phyloP scores from a whole-genome alignment of 2,797 vertebrate genomes.

The Silurus aristotelis region DNA sequence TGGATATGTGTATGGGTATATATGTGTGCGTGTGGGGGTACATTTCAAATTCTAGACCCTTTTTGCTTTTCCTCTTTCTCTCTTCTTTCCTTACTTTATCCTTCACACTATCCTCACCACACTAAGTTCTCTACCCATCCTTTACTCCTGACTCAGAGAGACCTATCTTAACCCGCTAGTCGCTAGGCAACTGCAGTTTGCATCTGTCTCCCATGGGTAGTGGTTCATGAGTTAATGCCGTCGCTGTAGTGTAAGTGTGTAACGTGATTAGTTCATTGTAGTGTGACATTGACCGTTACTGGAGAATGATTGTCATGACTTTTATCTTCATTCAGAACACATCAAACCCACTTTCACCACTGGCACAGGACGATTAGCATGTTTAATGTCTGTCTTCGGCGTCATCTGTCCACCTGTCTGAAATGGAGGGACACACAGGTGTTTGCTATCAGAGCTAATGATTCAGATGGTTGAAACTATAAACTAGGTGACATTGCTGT shows the following conservation, averaged over 20 bases:
- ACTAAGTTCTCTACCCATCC: conserved; percentile 38
- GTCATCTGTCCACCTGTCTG: conserved; percentile 12
- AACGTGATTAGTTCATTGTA: conserved; percentile 23
- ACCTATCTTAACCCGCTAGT: conserved; percentile 69
- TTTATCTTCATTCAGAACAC: background rate
- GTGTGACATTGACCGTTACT: background rate
- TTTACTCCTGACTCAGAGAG: conserved; percentile 59
- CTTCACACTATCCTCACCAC: conserved; percentile 15
- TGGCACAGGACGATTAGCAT: background rate
- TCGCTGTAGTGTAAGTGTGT: conserved; percentile 67
- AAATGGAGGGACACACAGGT: background rate
- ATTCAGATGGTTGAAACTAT: background rate
- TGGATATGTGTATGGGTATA: background rate
- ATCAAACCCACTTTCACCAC: background rate
- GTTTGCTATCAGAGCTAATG: conserved; percentile 9
- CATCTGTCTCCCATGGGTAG: conserved; percentile 69
- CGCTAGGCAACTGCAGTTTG: conserved; percentile 81
- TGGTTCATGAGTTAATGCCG: conserved; percentile 83
- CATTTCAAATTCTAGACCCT: background rate
- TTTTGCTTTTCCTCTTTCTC: conserved; percentile 8
- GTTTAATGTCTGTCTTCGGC: conserved; percentile 3
- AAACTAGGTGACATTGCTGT: conserved; percentile 54
- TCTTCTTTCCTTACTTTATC: background rate
- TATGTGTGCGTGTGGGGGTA: background rate
- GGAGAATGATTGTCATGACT: background rate